phyloP scores from a whole-genome alignment of 2,888 invertebrate genomes.

The Cabera pusaria region DNA sequence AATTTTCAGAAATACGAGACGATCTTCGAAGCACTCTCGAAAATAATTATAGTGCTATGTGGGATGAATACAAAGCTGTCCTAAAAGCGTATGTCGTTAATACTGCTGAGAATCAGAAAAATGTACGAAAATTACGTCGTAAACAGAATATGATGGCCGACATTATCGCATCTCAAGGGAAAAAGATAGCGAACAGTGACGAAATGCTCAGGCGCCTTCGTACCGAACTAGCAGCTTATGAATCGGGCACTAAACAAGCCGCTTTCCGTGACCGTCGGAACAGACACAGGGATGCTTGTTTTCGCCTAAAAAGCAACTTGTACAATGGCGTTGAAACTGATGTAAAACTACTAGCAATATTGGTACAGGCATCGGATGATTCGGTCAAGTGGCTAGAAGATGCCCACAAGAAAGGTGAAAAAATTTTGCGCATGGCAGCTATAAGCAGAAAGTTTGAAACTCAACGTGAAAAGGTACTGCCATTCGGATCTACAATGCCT shows the following conservation, averaged over 20 bases:
- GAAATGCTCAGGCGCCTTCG: constrained; percentile 59
- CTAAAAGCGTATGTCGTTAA: constrained; percentile 60
- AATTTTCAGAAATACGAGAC: constrained; percentile 58
- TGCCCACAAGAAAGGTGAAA: constrained; percentile 71
- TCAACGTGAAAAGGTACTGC: constrained; percentile 74
- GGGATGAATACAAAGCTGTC: constrained; percentile 70
- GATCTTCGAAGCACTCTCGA: constrained; percentile 64
- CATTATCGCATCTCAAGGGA: constrained; percentile 69
- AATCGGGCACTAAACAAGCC: constrained; percentile 72
- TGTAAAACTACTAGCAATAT: constrained; percentile 46
- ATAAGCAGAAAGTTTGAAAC: constrained; percentile 84
- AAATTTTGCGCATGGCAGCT: constrained; percentile 73
- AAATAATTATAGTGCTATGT: constrained; percentile 57
- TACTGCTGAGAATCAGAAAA: constrained; percentile 70
- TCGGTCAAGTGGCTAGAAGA: constrained; percentile 63
- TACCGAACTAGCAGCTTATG: constrained; percentile 64
- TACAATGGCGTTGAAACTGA: constrained; percentile 54
- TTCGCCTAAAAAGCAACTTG: constrained; percentile 53
- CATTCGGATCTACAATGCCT: constrained; percentile 54
- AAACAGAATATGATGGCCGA: constrained; percentile 74
- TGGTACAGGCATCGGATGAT: constrained; percentile 66
- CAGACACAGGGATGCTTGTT: constrained; percentile 63
- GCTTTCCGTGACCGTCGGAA: constrained; percentile 68
- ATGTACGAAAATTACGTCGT: constrained; percentile 60
- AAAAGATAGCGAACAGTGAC: constrained; percentile 68